Evolutionary conservation across 2,888 invertebrate species (phyloP).

Genomic region (Drosophila rellima): DNA sequence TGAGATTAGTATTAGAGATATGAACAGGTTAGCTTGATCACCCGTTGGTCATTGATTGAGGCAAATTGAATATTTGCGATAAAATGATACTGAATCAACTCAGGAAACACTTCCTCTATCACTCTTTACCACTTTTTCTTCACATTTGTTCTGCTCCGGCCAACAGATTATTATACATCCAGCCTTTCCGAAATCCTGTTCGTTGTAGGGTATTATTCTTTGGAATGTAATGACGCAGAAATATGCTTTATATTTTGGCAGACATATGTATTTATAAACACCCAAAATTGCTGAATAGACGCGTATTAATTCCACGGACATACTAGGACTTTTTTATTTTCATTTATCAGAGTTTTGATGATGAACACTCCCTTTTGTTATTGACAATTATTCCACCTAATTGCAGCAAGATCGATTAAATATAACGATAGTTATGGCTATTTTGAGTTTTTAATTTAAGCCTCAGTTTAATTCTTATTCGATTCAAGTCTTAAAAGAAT

Average conservation of each 20-base stretch:
- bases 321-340: too few relatives aligned
- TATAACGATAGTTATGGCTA: not conserved
- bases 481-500: not conserved
- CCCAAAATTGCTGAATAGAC: not conserved
- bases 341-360: not conserved
- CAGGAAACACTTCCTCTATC: not conserved
- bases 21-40: constrained; percentile 35
- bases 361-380: not conserved
- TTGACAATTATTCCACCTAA: not conserved
- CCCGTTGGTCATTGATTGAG: constrained; percentile 21
- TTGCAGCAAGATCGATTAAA: not conserved
- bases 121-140: not conserved
- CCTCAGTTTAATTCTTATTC: too few relatives aligned
- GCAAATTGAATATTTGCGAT: constrained; percentile 30
- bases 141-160: not conserved
- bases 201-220: too few relatives aligned
- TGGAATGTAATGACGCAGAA: too few relatives aligned
- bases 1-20: constrained; percentile 8
- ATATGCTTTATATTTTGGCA: too few relatives aligned
- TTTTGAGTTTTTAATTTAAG: not conserved
- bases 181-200: not conserved
- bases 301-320: not conserved
- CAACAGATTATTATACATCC: constrained; percentile 15
- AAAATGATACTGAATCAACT: constrained; percentile 31
- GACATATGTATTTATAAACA: too few relatives aligned